phyloP scores from a whole-genome alignment of 1,140 invertebrate genomes.

The Cyclina sinensis region DNA sequence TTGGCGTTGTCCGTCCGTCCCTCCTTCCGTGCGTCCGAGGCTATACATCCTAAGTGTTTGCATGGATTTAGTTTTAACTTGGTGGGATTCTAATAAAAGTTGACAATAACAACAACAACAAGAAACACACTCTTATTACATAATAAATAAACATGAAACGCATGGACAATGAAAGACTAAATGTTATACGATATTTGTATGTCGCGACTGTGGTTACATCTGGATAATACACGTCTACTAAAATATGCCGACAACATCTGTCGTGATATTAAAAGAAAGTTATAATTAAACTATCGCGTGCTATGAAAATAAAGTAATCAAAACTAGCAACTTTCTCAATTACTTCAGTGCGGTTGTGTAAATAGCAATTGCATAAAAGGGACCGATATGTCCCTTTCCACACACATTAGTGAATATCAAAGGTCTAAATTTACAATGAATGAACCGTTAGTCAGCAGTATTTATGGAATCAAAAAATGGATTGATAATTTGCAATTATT shows the following conservation, averaged over 20 bases:
- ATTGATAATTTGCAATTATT: not conserved
- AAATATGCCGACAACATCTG: not conserved
- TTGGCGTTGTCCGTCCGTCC: too few relatives aligned
- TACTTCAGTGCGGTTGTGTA: not conserved
- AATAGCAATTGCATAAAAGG: slow-evolving; percentile 10
- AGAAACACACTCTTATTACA: too few relatives aligned
- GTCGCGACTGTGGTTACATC: not conserved
- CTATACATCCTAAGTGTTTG: too few relatives aligned
- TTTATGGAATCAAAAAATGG: slow-evolving; percentile 31
- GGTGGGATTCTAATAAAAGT: too few relatives aligned
- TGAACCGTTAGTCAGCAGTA: slow-evolving; percentile 37
- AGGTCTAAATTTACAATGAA: slow-evolving; percentile 20
- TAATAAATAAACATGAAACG: too few relatives aligned
- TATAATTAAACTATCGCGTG: slow-evolving; percentile 53
- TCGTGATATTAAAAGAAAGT: not conserved
- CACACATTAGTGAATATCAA: slow-evolving; percentile 35
- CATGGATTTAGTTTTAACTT: too few relatives aligned
- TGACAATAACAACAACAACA: too few relatives aligned
- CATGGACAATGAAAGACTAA: too few relatives aligned
- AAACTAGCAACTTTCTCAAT: slow-evolving; percentile 5
- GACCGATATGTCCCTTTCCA: slow-evolving; percentile 5
- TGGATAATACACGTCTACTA: not conserved
- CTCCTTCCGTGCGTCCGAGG: too few relatives aligned
- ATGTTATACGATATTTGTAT: too few relatives aligned
- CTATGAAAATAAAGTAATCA: not conserved